Conservation (phyloP, 2,888 invertebrate species). For the Xestia sexstrigata region DNA sequence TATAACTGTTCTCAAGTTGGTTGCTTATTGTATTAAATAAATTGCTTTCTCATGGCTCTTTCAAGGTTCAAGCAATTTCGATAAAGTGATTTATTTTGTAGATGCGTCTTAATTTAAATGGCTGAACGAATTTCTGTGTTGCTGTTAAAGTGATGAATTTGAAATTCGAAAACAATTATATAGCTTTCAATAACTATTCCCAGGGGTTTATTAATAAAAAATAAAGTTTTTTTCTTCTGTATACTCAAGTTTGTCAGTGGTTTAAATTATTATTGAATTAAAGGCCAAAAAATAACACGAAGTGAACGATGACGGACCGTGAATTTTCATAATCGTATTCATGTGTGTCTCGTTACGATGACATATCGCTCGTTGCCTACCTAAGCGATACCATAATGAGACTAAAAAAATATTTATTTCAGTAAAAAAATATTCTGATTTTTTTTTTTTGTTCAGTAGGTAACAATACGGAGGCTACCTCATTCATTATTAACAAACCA, state of each 20-base stretch:
- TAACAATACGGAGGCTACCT: constrained; percentile 34
- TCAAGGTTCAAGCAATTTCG: constrained; percentile 18
- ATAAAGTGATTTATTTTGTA: constrained; percentile 23
- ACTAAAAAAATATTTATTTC: constrained; percentile 4
- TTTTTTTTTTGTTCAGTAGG: constrained; percentile 1
- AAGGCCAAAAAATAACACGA: constrained; percentile 1
- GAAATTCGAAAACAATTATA: constrained; percentile 4
- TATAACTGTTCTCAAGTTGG: constrained; percentile 41
- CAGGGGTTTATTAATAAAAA: not conserved
- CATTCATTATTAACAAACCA: constrained; percentile 52
- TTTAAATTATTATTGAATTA: constrained; percentile 2
- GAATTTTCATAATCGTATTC: constrained; percentile 48
- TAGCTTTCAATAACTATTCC: not conserved
- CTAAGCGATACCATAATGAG: constrained; percentile 13
- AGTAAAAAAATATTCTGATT: not conserved
- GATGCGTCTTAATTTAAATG: constrained; percentile 26
- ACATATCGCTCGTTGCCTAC: constrained; percentile 14
- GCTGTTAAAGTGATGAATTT: not conserved
- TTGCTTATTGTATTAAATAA: constrained; percentile 42
- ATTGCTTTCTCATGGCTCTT: constrained; percentile 48
- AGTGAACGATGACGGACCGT: not conserved
- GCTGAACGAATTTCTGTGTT: constrained; percentile 4
- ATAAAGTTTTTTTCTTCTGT: not conserved
- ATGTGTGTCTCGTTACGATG: constrained; percentile 33
- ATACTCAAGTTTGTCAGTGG: not conserved